Conservation (phyloP, 2,797 vertebrate genomes). For the Sebastolobus altivelis region DNA sequence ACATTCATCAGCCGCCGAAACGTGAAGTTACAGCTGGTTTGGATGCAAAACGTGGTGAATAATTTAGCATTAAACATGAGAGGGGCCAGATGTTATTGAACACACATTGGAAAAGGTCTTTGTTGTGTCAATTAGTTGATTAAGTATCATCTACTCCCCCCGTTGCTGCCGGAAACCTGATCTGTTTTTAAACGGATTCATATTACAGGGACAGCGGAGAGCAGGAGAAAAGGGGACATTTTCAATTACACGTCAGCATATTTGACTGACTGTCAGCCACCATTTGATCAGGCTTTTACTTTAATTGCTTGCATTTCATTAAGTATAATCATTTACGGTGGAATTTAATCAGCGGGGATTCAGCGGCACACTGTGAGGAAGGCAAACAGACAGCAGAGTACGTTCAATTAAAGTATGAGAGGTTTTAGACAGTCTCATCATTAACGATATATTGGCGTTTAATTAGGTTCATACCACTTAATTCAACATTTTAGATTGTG, state of each 20-base stretch:
- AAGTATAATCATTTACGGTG: constrained; percentile 88
- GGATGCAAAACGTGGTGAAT: constrained; percentile 72
- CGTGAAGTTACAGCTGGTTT: constrained; percentile 34
- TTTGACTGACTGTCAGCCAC: constrained; percentile 87
- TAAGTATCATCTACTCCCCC: constrained; percentile 87
- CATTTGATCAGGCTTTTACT: constrained; percentile 94
- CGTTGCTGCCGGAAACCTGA: constrained; percentile 88
- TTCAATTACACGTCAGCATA: constrained; percentile 91
- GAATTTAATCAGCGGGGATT: constrained; percentile 85
- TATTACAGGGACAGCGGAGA: constrained; percentile 85
- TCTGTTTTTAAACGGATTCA: constrained; percentile 90
- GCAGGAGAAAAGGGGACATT: constrained; percentile 85
- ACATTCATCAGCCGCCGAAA: constrained; percentile 18
- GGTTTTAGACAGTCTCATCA: constrained; percentile 35
- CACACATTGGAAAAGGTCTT: constrained; percentile 85
- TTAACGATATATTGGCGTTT: constrained; percentile 26
- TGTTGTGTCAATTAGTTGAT: constrained; percentile 96
- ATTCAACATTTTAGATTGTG: constrained; percentile 18
- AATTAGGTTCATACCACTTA: constrained; percentile 40
- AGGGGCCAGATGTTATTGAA: constrained; percentile 82
- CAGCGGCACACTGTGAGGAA: constrained; percentile 60
- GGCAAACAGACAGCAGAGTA: constrained; percentile 68
- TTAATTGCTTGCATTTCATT: constrained; percentile 96
- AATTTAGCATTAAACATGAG: constrained; percentile 84
- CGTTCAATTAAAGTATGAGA: constrained; percentile 63